phyloP scores from a whole-genome alignment of 2,797 vertebrate genomes.

The Dipus sagitta region DNA sequence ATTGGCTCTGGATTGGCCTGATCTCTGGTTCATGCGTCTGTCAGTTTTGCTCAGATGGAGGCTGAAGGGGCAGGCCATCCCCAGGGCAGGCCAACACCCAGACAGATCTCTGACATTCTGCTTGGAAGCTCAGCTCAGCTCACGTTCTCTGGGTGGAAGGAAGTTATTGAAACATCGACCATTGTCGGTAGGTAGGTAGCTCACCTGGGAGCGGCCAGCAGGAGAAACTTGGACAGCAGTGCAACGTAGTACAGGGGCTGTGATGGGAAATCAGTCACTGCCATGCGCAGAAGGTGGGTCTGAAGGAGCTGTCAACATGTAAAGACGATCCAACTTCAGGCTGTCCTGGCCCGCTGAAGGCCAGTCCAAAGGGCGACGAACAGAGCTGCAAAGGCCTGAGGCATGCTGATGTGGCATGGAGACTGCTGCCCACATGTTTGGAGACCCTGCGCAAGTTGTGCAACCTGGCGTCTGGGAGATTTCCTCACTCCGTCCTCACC shows the following conservation, averaged over 20 bases:
- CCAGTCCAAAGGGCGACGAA: background rate
- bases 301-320: background rate
- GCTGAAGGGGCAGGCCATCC: too few species aligned
- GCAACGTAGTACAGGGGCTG: background rate
- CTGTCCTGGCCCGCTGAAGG: background rate
- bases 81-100: background rate
- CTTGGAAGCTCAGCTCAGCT: background rate
- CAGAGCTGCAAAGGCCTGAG: too few species aligned
- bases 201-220: background rate
- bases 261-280: background rate
- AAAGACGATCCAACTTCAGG: background rate
- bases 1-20: background rate
- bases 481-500: background rate
- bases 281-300: background rate
- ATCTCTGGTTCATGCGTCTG: background rate
- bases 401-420: background rate
- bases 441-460: background rate
- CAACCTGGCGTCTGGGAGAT: accelerated
- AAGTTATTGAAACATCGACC: background rate
- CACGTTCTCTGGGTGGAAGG: background rate
- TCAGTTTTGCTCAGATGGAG: background rate
- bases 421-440: background rate
- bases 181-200: background rate
- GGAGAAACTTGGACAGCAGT: background rate
- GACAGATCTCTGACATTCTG: background rate